Base-by-base conservation (phyloP, 2,888 invertebrate genomes). In the Thereva nobilitata region DNA sequence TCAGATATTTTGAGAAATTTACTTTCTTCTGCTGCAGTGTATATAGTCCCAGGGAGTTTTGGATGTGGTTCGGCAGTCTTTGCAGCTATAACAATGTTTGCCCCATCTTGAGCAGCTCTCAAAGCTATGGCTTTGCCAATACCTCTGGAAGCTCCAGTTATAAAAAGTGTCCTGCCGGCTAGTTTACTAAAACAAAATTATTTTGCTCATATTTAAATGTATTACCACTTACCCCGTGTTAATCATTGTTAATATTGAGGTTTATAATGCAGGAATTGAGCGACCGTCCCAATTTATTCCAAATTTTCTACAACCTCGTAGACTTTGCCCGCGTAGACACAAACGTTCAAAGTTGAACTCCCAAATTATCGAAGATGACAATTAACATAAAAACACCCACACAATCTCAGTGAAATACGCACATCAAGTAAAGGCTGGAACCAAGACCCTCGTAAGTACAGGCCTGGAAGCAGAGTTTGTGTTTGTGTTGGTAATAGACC, bases 91-190 rank as follows among this genome's bases (percentile, higher is more conserved):
- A 93, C 87, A 74, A 95, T 84, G 79, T 94, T 94, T 4, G 93
- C 94, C 35, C 93, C 93, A 86, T 95, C 93, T 49, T 57, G 87
- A 0, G 97, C 95, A 2, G 91, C 91, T 82, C 95, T 97, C 67
- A 97, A 78, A 4, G 96, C 97, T 73, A 98, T 97, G 10, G 91
- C 91, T 82, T 95, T 78, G 0, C 98, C 98, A 75, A 98, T 98
- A 38, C 98, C 98, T 73, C 98, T 86, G 64, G 95, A 96, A 10
- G 95, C 97, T 52, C 98, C 98, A 38, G 97, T 96, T 72, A 98
- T 93, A 76, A 97, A 96, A 65, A 96, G 82, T 2, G 97, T 97
- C 72, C 89, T 89, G 2, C 97, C 97, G 71, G 93, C 93, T 71
- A 87, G 78, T 79, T 86, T 78, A 23, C 80, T 75, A 67, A 42